Percentiles rank a stretch among this genome's conserved stretches.
Conservation (phyloP, 2,888 invertebrate genomes). For the Agrotis segetum region DNA sequence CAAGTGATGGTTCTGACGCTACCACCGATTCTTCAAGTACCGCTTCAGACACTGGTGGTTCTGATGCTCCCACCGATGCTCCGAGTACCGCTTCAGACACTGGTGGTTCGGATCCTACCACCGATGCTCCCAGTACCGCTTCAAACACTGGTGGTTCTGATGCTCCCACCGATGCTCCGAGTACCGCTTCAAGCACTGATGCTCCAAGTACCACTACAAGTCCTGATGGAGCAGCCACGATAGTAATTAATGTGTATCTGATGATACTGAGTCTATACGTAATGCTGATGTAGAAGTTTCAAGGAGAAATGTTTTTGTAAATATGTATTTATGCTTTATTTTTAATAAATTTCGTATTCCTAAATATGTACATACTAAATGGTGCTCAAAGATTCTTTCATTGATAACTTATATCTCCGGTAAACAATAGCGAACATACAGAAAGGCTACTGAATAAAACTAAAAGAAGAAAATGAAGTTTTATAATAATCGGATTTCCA, state of each 20-base stretch:
- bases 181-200: neutral
- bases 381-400: too few species aligned
- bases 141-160: neutral
- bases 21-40: neutral
- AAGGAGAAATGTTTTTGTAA: neutral
- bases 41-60: neutral
- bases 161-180: too few species aligned
- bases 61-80: neutral
- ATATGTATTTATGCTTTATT: constrained; percentile 8
- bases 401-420: too few species aligned
- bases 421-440: too few species aligned
- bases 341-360: neutral
- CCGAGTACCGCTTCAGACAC: neutral
- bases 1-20: neutral
- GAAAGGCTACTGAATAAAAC: too few species aligned
- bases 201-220: neutral
- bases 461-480: too few species aligned
- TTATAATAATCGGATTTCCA: too few species aligned
- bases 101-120: neutral
- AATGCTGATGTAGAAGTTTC: constrained; percentile 16
- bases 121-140: neutral
- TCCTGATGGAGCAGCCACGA: constrained; percentile 29
- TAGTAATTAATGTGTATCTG: constrained; percentile 33
- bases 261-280: constrained; percentile 28
- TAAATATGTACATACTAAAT: too few species aligned